phyloP scores from a whole-genome alignment of 2,113 vertebrate genomes.

The Jaculus jaculus region DNA sequence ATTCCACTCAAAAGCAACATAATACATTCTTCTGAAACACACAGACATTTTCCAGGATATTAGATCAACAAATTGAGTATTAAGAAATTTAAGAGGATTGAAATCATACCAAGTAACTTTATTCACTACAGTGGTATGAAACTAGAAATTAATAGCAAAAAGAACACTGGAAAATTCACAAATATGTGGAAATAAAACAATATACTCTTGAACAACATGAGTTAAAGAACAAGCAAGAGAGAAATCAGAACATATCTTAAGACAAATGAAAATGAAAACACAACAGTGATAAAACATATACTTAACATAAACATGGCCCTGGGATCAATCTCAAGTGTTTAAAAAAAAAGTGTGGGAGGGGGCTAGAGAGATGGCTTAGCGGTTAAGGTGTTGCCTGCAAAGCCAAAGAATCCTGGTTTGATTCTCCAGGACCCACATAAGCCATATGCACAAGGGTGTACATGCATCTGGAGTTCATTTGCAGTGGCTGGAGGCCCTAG shows the following conservation, averaged over 20 bases:
- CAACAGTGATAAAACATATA: background rate
- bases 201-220: background rate
- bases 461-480: too few species aligned
- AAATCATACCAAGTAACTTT: constrained; percentile 32
- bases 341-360: too few species aligned
- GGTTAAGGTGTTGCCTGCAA: too few species aligned
- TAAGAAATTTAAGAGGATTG: background rate
- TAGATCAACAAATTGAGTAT: background rate
- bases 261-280: background rate
- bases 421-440: too few species aligned
- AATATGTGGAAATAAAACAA: constrained; percentile 2
- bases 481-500: too few species aligned
- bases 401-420: too few species aligned
- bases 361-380: too few species aligned
- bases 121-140: background rate
- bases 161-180: constrained; percentile 11
- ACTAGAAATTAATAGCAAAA: background rate
- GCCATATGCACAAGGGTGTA: too few species aligned
- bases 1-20: background rate
- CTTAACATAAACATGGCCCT: background rate
- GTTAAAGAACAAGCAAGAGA: background rate
- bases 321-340: background rate
- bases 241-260: background rate
- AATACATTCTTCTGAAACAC: background rate
- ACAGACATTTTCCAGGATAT: background rate